phyloP scores from a whole-genome alignment of 2,113 vertebrate species.

The Salvelinus sp. region DNA sequence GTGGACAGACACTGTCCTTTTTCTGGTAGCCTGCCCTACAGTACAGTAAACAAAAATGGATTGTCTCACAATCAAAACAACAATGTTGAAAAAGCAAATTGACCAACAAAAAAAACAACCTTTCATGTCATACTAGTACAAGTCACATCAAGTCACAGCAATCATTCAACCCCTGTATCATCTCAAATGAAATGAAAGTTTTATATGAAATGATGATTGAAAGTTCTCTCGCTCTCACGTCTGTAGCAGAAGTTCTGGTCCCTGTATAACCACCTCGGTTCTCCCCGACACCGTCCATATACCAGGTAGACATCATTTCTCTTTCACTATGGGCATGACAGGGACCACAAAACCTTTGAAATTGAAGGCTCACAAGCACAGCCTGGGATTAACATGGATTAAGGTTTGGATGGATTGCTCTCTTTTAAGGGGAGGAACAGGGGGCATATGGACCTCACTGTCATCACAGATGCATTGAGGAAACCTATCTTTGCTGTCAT shows the following conservation, averaged over 20 bases:
- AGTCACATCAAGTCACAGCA: too few species aligned
- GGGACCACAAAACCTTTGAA: neutral
- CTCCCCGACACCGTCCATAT: neutral
- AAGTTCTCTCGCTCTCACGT: conserved; percentile 49
- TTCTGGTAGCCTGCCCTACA: neutral
- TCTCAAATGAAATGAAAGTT: neutral
- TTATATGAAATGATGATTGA: too few species aligned
- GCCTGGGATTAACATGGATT: conserved; percentile 68
- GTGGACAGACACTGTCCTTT: neutral
- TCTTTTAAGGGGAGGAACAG: conserved; percentile 20
- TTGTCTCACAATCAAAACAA: neutral
- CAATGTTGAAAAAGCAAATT: neutral
- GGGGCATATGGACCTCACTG: conserved; percentile 26
- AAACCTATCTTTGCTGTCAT: too few species aligned
- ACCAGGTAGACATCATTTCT: neutral
- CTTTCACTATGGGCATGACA: neutral
- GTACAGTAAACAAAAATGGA: neutral
- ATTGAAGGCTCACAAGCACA: neutral
- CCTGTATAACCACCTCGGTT: neutral
- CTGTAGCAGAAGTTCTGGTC: neutral
- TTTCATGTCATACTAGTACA: too few species aligned
- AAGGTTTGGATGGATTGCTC: conserved; percentile 34
- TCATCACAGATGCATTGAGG: neutral
- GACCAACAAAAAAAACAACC: too few species aligned
- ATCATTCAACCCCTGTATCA: neutral